Evolutionary conservation across 2,113 vertebrate species (phyloP), one percentile per base, ranked within the genome.

Genomic region (Spermophilus dauricus): DNA sequence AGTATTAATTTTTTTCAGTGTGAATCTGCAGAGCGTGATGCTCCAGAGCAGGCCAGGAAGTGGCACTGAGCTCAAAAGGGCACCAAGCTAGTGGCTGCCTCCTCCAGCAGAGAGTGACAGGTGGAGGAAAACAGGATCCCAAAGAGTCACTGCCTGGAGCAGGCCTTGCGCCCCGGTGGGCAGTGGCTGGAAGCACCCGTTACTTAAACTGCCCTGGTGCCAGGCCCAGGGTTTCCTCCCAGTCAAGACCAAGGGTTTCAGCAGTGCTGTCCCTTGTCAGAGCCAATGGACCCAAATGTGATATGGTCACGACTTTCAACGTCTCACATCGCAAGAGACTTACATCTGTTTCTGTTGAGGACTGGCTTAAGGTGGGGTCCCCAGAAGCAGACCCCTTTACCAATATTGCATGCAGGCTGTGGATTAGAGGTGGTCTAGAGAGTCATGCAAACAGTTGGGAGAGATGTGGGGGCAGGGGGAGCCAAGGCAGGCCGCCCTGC

Each of bases 401-500:
- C 12, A 1, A 73, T 65, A 18, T 20, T 37, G 81, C 53, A 8
- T 16, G 13, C 6, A 13, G 10, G 8, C 5, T 24, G 11, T 8
- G 56, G 12, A 45, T 80, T 53, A 42, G 51, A 85, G 53, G 78
- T 8, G 77, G 48, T 26, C 70, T 7, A 10, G 56, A n/a, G 17
- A 58, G 14, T 30, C 6, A 0, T 4, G 20, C 56, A 28, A 51
- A 8, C 2, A 95, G 42, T 78, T 0, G 8, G 28, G n/a, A 77
- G 12, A 53, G 34, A 78, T 10, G 8, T 51, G 14, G 8, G 16
- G 53, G 6, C 5, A 69, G 14, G 4, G 67, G n/a, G 67, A 65
- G 28, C 39, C 48, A 51, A 8, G 0, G 24, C 14, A 5, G 30
- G 34, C 8, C 1, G 51, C 0, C 53, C 20, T 30, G 1, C 9